These are phyloP conservation scores for Hippocampus mohnikei DNA, from an alignment of 2,113 vertebrate genomes.

Conservation along the genomic window DNA sequence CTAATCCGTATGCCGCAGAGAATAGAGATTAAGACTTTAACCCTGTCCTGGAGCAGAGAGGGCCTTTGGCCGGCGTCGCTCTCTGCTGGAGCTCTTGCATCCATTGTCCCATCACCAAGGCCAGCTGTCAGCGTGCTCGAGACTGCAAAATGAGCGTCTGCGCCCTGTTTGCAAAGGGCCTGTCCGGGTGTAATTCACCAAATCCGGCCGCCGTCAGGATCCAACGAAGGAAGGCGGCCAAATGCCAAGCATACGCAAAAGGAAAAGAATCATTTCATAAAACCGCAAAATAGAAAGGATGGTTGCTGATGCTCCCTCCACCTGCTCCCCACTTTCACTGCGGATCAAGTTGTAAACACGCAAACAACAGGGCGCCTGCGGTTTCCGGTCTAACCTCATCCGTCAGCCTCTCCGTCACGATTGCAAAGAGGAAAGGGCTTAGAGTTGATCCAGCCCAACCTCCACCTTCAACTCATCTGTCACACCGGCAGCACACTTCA, in stretches of 20 bases:
- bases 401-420: too few relatives aligned
- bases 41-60: constrained; percentile 39
- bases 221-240: neutral
- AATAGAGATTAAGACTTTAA: constrained; percentile 73
- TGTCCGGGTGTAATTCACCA: constrained; percentile 44
- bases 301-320: too few relatives aligned
- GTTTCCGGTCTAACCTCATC: too few relatives aligned
- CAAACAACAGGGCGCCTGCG: too few relatives aligned
- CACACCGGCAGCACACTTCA: too few relatives aligned
- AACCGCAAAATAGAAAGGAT: neutral
- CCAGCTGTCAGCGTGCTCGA: constrained; percentile 68
- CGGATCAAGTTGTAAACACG: too few relatives aligned
- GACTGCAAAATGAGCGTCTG: constrained; percentile 51
- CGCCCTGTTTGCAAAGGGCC: constrained; percentile 51
- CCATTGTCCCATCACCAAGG: constrained; percentile 59
- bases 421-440: too few relatives aligned
- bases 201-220: constrained; percentile 26
- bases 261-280: too few relatives aligned
- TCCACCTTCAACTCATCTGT: too few relatives aligned
- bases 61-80: constrained; percentile 42
- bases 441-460: too few relatives aligned
- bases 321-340: too few relatives aligned
- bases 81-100: constrained; percentile 53
- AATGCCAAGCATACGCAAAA: too few relatives aligned
- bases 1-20: constrained; percentile 70